These are phyloP conservation scores for Aporrectodea caliginosa DNA, from an alignment of 1,140 invertebrate species.

Conservation along the genomic window DNA sequence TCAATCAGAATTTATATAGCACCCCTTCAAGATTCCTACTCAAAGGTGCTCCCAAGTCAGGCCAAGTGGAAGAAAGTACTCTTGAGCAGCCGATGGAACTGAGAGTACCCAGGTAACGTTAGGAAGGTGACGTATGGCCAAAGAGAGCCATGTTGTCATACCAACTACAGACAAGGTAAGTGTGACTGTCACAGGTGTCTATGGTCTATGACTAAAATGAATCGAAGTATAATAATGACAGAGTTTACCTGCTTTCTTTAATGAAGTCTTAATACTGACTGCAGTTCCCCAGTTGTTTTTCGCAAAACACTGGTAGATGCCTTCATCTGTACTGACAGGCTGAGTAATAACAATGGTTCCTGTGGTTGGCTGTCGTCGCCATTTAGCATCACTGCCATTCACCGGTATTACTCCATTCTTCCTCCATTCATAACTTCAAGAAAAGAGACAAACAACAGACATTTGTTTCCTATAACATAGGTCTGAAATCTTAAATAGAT, in stretches of 20 bases:
- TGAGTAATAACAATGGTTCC: neutral
- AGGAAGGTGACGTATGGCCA: neutral
- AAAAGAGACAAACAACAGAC: no score
- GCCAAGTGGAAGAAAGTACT: no score
- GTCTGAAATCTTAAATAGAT: no score
- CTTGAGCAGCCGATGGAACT: neutral
- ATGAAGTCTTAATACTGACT: neutral
- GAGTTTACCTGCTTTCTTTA: slow-evolving; percentile 20
- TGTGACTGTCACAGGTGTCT: neutral
- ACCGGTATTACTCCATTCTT: slow-evolving; percentile 6
- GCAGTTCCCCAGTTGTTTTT: slow-evolving; percentile 19
- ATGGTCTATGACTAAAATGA: no score
- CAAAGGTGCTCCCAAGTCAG: no score
- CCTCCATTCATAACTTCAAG: slow-evolving; percentile 19
- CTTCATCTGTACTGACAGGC: neutral
- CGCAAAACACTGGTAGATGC: slow-evolving; percentile 33
- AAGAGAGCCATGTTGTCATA: neutral
- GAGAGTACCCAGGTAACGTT: neutral
- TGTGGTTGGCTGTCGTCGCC: neutral
- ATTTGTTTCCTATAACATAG: no score
- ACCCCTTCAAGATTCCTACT: no score
- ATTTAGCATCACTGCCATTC: neutral
- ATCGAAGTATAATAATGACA: neutral
- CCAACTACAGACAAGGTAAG: neutral
- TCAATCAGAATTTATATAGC: no score